Conservation (phyloP, 2,797 vertebrate genomes). For the Notolabrus celidotus region DNA sequence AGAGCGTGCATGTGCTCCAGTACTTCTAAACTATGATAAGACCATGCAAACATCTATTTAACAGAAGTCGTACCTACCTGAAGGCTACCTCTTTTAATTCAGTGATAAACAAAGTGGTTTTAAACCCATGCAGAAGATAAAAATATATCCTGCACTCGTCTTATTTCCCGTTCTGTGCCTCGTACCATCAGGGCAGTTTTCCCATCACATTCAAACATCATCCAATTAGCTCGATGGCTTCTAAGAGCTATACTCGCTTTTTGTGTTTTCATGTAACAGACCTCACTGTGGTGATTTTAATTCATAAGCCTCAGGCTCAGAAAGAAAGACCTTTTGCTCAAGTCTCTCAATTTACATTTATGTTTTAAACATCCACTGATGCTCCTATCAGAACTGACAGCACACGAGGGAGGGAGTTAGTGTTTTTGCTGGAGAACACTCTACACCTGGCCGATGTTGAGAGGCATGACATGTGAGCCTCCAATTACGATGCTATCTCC, state of each 20-base stretch:
- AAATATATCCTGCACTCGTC: background rate
- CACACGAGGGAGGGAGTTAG: conserved; percentile 3
- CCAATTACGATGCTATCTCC: conserved; percentile 69
- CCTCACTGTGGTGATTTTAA: conserved; percentile 25
- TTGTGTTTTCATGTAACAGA: conserved; percentile 32
- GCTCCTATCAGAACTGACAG: conserved; percentile 28
- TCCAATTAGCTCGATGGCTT: background rate
- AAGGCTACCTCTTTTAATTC: background rate
- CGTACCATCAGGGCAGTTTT: background rate
- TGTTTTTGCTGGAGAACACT: conserved; percentile 44
- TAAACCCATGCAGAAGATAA: background rate
- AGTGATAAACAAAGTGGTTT: background rate
- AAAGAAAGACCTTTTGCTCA: conserved; percentile 24
- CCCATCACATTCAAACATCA: conserved; percentile 8
- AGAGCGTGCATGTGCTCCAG: too few species aligned
- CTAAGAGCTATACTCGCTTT: background rate
- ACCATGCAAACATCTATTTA: too few species aligned
- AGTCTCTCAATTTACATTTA: conserved; percentile 49
- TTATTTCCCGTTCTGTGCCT: background rate
- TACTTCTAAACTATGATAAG: too few species aligned
- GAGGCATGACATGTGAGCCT: conserved; percentile 48
- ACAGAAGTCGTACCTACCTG: background rate
- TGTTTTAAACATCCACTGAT: conserved; percentile 37
- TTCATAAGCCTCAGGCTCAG: conserved; percentile 27
- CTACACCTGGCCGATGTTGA: conserved; percentile 15